Base-by-base conservation (phyloP, 2,797 vertebrate species). In the Holocentrus rufus region DNA sequence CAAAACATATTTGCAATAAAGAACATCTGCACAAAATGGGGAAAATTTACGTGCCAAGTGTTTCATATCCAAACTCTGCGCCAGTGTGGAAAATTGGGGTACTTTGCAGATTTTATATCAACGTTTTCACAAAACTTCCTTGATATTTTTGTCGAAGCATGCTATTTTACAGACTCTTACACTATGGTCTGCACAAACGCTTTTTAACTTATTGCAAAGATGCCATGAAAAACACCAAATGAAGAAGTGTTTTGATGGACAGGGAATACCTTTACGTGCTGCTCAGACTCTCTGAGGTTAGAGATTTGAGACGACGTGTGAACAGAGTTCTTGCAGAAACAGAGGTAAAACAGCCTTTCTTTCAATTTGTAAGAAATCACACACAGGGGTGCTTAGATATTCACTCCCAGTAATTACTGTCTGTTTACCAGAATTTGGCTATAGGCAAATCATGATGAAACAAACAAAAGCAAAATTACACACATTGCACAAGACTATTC, bases 401-500 rank as follows among this genome's bases (percentile, higher is more conserved):
- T 85, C 72, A 74, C 58, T 84, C 74, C 59, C 70, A 82, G 85
- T 74, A 84, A 89, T 89, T 82, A 83, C 71, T 84, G 63, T 62
- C 76, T 88, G 80, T 77, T 57, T 66, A 73, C 63, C 85, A 84
- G 73, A 87, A 86, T 90, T 83, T 89, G 85, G 77, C 84, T 91
- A 67, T 80, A 80, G 80, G 81, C 77, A 82, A 85, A 83, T 78
- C 62, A 75, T 74, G 81, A 77, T 77, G 72, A 90, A 89, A 85
- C 85, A 91, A 89, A 90, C 77, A 83, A 80, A 92, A 90, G 60
- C 76, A 73, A 91, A 90, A 87, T 80, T 85, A 76, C 65, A 69
- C 83, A 81, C 80, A 78, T 80, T 81, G 58, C 76, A 81, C 77
- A 76, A 80, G 72, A 68, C 55, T 75, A 58, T 86, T 88, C 55